phyloP scores from a whole-genome alignment of 2,797 vertebrate species.

The Rhynchonycteris naso region DNA sequence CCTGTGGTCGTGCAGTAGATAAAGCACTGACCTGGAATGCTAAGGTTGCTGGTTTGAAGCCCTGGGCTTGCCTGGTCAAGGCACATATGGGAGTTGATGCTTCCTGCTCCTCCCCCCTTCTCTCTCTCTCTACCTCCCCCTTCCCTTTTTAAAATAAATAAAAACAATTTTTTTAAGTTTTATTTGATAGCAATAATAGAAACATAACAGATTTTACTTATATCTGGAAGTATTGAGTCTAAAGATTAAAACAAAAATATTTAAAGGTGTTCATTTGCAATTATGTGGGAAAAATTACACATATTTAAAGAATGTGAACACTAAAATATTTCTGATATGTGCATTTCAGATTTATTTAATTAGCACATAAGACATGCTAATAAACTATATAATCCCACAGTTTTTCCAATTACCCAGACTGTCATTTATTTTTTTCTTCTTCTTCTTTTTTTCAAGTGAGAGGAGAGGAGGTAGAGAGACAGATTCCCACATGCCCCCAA shows the following conservation, averaged over 20 bases:
- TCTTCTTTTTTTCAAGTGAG: too few relatives aligned
- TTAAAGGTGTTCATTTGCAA: not conserved
- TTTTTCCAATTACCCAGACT: not conserved
- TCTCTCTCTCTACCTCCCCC: too few relatives aligned
- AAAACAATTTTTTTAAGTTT: not conserved
- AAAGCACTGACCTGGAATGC: too few relatives aligned
- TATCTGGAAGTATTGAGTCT: not conserved
- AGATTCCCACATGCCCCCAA: too few relatives aligned
- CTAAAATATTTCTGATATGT: not conserved
- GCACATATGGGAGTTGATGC: too few relatives aligned
- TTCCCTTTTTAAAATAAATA: too few relatives aligned
- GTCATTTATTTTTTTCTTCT: not conserved
- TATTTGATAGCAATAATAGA: not conserved
- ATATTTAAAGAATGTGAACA: not conserved
- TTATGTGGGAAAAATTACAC: not conserved
- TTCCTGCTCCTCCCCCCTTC: too few relatives aligned
- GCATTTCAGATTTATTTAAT: not conserved
- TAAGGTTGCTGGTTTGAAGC: too few relatives aligned
- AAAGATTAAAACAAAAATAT: not conserved
- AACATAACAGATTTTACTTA: slow-evolving; percentile 33
- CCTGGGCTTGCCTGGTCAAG: too few relatives aligned
- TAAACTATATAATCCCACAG: not conserved
- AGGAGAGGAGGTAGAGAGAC: too few relatives aligned
- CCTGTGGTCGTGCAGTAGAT: too few relatives aligned
- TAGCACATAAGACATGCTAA: not conserved